Base-by-base conservation (phyloP, 2,797 vertebrate species). In the Phalanger gymnotis region DNA sequence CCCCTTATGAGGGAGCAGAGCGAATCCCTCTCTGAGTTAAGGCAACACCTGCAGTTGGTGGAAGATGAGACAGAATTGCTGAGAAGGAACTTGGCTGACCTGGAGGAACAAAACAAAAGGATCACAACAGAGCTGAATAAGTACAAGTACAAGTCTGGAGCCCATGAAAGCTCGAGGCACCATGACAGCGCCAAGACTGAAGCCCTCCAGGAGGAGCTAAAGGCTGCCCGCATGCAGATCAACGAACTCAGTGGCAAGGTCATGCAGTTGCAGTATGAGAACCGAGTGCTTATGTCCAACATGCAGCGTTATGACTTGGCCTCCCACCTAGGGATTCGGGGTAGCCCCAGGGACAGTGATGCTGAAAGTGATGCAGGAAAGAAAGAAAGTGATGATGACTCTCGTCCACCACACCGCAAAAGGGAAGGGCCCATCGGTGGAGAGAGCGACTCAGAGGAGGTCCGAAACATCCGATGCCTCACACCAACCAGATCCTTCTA, bases 291-390 rank as follows among this genome's bases (percentile, higher is more conserved):
- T 40, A 99, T 99, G 98, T 99, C 99, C 98, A 99, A 99, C 99
- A 99, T 99, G 99, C 99, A 99, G 97, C 99, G 99, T 97, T 99
- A 99, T 0, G 99, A 99, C 98, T 98, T 99, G 98, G 99, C 99
- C 40, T 99, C 99, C 81, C 99, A 99, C 89, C 98, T 99, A 54
- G 99, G 99, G 40, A 99, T 99, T 98, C 99, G 99, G 0, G 98
- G 99, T 98, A 99, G 99, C 98, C 99, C 99, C 0, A 99, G 99
- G 4, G 99, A 99, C 98, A 99, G 99, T 0, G 99, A 99, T 19
- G 99, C 99, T 0, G 99, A 99, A 95, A 99, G 99, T 0, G 99
- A 99, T 0, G 99, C 99, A 0, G 99, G 99, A 10, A 99, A 99
- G 94, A 99, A 99, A 27, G 99, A 99, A 97, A 99, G 99, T 0